Percentiles rank a stretch among this genome's conserved stretches.
Evolutionary conservation across 2,888 invertebrate species (phyloP).

Genomic region (Teleogryllus oceanicus): DNA sequence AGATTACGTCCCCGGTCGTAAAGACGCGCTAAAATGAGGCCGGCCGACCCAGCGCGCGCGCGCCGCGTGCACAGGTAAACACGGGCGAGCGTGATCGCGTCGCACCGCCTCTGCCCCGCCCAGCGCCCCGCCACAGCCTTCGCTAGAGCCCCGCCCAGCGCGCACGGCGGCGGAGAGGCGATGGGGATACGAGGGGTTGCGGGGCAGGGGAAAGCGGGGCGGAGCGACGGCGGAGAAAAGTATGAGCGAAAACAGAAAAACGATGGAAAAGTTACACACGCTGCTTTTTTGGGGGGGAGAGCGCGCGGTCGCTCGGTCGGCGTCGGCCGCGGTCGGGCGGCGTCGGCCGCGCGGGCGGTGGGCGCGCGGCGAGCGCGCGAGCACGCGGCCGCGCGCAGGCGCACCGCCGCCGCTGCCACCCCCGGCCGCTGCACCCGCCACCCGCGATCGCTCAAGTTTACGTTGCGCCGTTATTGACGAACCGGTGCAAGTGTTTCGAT

Average conservation of each 20-base stretch:
- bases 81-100: neutral
- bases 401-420: neutral
- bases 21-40: no score
- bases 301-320: neutral
- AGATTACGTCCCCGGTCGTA: no score
- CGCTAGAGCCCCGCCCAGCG: neutral
- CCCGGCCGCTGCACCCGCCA: neutral
- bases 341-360: neutral
- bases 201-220: neutral
- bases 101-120: neutral
- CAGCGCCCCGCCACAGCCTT: neutral
- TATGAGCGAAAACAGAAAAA: slow-evolving; percentile 9
- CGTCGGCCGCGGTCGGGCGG: neutral
- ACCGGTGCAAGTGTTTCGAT: slow-evolving; percentile 7
- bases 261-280: slow-evolving; percentile 2
- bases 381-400: slow-evolving; percentile 1
- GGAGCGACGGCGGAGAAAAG: slow-evolving; percentile 6
- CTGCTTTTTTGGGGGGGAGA: neutral
- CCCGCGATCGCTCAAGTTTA: slow-evolving; percentile 9
- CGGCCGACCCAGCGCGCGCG: no score
- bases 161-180: neutral
- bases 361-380: slow-evolving; percentile 23
- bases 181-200: neutral
- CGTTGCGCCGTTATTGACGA: slow-evolving; percentile 4
- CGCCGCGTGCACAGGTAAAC: slow-evolving; percentile 4